These are phyloP conservation scores for Berghia stephanieae DNA, from an alignment of 1,140 invertebrate species.

Conservation along the genomic window DNA sequence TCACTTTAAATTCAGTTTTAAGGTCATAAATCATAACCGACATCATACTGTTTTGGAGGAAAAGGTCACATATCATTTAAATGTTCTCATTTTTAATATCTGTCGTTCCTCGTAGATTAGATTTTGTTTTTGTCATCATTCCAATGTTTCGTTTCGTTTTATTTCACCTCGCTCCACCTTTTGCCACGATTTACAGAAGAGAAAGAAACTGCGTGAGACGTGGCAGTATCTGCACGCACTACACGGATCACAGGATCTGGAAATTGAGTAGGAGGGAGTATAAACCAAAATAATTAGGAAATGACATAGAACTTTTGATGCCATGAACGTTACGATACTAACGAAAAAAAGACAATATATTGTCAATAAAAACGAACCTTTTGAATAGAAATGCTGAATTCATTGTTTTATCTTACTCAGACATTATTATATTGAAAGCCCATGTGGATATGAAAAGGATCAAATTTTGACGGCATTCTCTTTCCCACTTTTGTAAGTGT, in stretches of 20 bases:
- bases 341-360: too few relatives aligned
- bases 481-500: too few relatives aligned
- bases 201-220: constrained; percentile 51
- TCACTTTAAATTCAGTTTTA: neutral
- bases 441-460: too few relatives aligned
- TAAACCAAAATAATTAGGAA: too few relatives aligned
- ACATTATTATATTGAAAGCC: too few relatives aligned
- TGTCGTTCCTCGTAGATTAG: neutral
- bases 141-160: too few relatives aligned
- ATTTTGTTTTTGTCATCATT: neutral
- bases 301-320: neutral
- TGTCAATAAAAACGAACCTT: too few relatives aligned
- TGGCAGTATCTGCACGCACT: constrained; percentile 50
- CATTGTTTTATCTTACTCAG: neutral
- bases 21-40: neutral
- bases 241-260: constrained; percentile 29
- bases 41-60: neutral
- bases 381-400: too few relatives aligned
- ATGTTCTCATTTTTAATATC: neutral
- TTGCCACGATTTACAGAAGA: constrained; percentile 47
- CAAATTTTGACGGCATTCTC: too few relatives aligned
- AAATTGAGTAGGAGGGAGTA: neutral
- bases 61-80: neutral
- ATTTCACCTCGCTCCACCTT: too few relatives aligned
- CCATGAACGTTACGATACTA: neutral